A percentile compares a stretch with the other conserved stretches of the same genome.
These are phyloP conservation scores for Lepidocolaptes lacrymiger DNA, from an alignment of 2,797 vertebrate species.

Conservation along the genomic window DNA sequence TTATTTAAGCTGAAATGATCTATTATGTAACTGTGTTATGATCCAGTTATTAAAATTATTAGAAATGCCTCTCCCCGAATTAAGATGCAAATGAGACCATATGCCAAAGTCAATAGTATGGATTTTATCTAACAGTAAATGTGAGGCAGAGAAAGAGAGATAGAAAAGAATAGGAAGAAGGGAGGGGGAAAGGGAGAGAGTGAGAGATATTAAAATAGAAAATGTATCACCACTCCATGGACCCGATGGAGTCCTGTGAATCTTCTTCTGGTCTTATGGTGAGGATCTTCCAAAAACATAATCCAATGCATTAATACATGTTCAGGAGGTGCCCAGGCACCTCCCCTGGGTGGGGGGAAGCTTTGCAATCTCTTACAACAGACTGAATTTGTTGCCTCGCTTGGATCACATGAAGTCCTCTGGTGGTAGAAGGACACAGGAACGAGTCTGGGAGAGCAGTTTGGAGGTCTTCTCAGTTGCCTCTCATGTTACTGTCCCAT, in stretches of 20 bases:
- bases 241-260: not conserved
- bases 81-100: not conserved
- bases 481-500: not conserved
- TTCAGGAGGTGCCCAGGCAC: not conserved
- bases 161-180: not conserved
- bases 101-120: not conserved
- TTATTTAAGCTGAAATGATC: not conserved
- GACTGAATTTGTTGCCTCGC: not conserved
- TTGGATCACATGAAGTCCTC: not conserved
- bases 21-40: not conserved
- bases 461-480: not conserved
- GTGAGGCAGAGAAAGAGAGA: not conserved
- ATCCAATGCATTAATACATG: not conserved
- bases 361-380: not conserved
- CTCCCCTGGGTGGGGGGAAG: too few species aligned
- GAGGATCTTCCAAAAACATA: not conserved
- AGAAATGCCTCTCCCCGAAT: not conserved
- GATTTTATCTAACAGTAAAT: not conserved
- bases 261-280: not conserved
- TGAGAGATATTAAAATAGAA: not conserved
- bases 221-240: not conserved
- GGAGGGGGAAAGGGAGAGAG: not conserved
- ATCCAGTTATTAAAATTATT: not conserved
- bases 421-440: not conserved
- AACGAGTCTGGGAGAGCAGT: not conserved